Conservation (phyloP, 2,797 vertebrate species). For the Corythornis leucogaster region DNA sequence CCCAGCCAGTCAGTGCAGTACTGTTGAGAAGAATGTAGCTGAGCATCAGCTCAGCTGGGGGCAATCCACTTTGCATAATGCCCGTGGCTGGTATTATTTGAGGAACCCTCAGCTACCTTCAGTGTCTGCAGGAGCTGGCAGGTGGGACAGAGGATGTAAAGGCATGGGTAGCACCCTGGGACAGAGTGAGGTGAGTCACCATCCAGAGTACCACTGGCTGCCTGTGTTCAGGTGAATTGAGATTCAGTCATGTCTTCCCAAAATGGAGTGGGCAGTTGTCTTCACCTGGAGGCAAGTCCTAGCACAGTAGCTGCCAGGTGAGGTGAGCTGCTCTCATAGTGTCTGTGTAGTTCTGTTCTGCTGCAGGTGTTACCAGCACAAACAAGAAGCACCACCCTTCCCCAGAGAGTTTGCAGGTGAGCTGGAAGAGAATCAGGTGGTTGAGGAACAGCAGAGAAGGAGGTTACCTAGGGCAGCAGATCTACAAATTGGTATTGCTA, state of each 20-base stretch:
- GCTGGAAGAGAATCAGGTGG: background rate
- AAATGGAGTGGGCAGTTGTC: background rate
- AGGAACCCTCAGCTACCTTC: background rate
- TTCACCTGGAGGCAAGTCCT: background rate
- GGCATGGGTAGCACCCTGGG: background rate
- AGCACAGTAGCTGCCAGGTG: background rate
- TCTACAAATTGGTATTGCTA: background rate
- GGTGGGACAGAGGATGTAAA: background rate
- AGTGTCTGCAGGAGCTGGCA: background rate
- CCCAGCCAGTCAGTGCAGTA: background rate
- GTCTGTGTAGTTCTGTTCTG: background rate
- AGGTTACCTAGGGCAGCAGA: background rate
- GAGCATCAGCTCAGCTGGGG: background rate
- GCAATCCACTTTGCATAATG: background rate
- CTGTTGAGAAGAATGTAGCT: background rate
- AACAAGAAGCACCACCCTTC: background rate
- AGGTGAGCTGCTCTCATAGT: accelerated
- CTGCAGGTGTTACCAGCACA: background rate
- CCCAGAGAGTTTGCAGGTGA: background rate
- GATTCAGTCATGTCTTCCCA: background rate
- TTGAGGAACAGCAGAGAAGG: too few relatives aligned
- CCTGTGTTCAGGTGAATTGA: background rate
- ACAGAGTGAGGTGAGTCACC: background rate
- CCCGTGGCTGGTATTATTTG: background rate
- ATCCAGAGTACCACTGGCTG: background rate